Evolutionary conservation across 2,113 vertebrate genomes (phyloP), one percentile per base, ranked within the genome.

Genomic region (Peromyscus leucopus): DNA sequence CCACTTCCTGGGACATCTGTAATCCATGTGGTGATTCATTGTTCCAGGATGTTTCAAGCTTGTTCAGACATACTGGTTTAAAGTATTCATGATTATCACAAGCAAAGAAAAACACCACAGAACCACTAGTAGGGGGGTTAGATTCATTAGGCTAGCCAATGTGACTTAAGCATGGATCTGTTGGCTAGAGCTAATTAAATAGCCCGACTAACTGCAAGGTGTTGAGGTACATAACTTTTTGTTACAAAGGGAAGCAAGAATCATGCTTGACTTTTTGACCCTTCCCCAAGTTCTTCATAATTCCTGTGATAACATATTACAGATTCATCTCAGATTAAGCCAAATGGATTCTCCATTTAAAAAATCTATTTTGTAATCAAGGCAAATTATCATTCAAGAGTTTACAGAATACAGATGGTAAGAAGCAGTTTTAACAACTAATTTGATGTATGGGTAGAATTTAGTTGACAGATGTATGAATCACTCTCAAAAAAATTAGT

Each of bases 371-470:
- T 16, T 93, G 72, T 97, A 96, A 95, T 97, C 78, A 97, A 84
- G 51, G 48, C 69, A 76, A 96, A 97, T 94, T 97, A 89, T 83
- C 86, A 93, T 92, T 91, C 74, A 96, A 79, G 83, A 93, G 67
- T 96, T 97, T 97, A 96, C 78, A 91, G 90, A 97, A 94, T 96
- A 93, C 94, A 96, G 95, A 97, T 82, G 86, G 94, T 80, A 94
- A 97, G 79, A 90, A 94, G 91, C 57, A 76, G 83, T 92, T 75
- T 90, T 93, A 95, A 93, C 82, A 98, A 96, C 93, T 96, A 97
- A 95, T 96, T 97, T 94, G 91, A 97, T 96, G 69, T 92, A 89
- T 94, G 46, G 91, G 88, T 90, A 93, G 39, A 96, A 97, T 97
- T 93, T 90, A 96, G 42, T 89, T 97, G 90, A 87, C 93, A 98